Evolutionary conservation across 2,113 vertebrate species (phyloP), one percentile per base, ranked within the genome.

Genomic region (Trematocara unimaculatum): DNA sequence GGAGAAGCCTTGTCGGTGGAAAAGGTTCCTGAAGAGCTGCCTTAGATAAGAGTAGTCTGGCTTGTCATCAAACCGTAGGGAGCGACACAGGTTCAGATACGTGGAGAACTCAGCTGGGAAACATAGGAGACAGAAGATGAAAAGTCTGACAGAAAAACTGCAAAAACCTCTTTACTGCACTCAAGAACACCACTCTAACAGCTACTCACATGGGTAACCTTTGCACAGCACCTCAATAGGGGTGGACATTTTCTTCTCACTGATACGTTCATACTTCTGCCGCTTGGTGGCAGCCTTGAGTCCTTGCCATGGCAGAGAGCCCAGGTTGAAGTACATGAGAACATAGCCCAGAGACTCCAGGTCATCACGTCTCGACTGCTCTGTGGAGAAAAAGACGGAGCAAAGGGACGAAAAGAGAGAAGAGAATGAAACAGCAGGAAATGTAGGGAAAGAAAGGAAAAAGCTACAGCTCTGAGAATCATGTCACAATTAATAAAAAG

Each of bases 261-360:
- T 99, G 96, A 99, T 99, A 29, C 98, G 97, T 94, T 99, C 98
- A 0, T 99, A 99, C 91, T 99, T 99, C 96, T 99, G 98, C 94
- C 98, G 96, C 95, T 99, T 99, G 89, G 98, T 99, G 95, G 98
- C 98, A 49, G 98, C 98, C 92, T 99, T 99, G 91, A 99, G 97
- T 84, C 98, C 98, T 93, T 99, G 98, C 98, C 98, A 99, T 87
- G 98, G 98, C 96, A 99, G 96, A 0, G 98, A 99, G 89, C 98
- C 98, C 96, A 99, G 95, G 96, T 99, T 99, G 96, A 99, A 99
- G 96, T 99, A 99, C 98, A 99, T 99, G 74, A 99, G 97, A 79
- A 99, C 98, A 1, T 99, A 99, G 93, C 98, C 98, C 94, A 99
- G 95, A 81, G 98, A 99, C 96, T 99, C 98, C 95, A 99, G 95